These are phyloP conservation scores for Tetragonisca angustula DNA, from an alignment of 2,888 invertebrate genomes.

Conservation along the genomic window DNA sequence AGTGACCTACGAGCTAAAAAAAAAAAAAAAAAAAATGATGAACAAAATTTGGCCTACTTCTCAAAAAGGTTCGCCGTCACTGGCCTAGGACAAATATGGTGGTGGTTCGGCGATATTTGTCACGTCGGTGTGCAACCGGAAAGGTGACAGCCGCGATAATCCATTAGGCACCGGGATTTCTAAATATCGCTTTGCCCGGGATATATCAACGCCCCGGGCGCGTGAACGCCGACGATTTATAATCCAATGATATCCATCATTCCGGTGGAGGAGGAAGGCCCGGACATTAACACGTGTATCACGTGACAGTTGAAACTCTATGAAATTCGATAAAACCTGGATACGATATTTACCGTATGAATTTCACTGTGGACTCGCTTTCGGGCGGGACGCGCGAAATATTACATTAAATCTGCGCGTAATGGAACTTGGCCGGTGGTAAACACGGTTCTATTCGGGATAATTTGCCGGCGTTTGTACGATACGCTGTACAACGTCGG, in stretches of 20 bases:
- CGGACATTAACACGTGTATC: slow-evolving; percentile 34
- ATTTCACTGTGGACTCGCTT: neutral
- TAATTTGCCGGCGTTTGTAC: slow-evolving; percentile 27
- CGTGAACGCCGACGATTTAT: slow-evolving; percentile 40
- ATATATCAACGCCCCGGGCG: slow-evolving; percentile 22
- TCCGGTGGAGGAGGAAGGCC: neutral
- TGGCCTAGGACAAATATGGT: neutral
- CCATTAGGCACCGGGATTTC: slow-evolving; percentile 49
- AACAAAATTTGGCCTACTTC: no score
- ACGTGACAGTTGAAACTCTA: slow-evolving; percentile 23
- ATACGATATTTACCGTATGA: slow-evolving; percentile 15
- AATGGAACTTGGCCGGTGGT: slow-evolving; percentile 16
- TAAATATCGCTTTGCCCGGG: slow-evolving; percentile 53
- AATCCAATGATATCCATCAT: slow-evolving; percentile 45
- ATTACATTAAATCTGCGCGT: slow-evolving; percentile 28
- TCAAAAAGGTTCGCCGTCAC: no score
- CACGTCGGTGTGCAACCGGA: slow-evolving; percentile 25
- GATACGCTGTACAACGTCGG: neutral
- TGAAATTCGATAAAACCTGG: slow-evolving; percentile 34
- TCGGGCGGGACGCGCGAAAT: neutral
- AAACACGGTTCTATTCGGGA: slow-evolving; percentile 22
- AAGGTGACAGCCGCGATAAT: slow-evolving; percentile 46
- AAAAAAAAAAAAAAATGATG: no score
- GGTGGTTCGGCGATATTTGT: slow-evolving; percentile 26
- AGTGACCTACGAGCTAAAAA: no score